Base-by-base conservation (phyloP, 2,797 vertebrate genomes). In the Lindbergichthys nudifrons region DNA sequence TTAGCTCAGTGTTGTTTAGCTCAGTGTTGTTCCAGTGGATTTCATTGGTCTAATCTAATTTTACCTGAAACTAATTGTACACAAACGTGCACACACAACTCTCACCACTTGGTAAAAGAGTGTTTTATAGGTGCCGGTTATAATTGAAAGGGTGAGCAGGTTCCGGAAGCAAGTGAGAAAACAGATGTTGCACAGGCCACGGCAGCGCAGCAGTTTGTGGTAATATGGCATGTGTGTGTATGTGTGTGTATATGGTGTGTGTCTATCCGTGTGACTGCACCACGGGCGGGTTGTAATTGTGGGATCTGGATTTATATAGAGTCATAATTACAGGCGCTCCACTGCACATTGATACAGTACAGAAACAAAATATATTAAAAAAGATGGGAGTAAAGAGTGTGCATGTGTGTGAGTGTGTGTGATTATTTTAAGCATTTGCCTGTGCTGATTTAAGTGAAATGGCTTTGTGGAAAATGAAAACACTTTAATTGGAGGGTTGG, bases 121-220 rank as follows among this genome's bases (percentile, higher is more conserved):
- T 84, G 78, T 87, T 92, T 93, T 59, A 85, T 92, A 89, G 93
- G 83, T 82, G 84, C 87, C 79, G 52, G 70, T 84, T 95, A 79
- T 94, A 93, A 96, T 94, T 95, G 93, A 91, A 92, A 89, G 90
- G 86, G 87, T 88, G 90, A 88, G 89, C 81, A 45, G 66, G 84
- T 91, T 93, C 89, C 86, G 79, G 84, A 85, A 69, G 58, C 52
- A 80, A 92, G 86, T 56, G 77, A 84, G 87, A 91, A 94, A 94
- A 87, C 92, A 95, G 91, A 94, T 94, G 93, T 93, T 84, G 75
- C 77, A 14, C 86, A 87, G 88, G 78, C 81, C 67, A 53, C 53
- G 70, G 82, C 36, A 59, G 82, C 11, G n/a, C 61, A n/a, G 75
- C 82, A 85, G 73, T 72, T 75, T 83, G 87, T 71, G 75, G 79